A percentile compares a stretch with the other conserved stretches of the same genome.
Evolutionary conservation across 1,140 invertebrate genomes (phyloP).

Genomic region (Hetaerina americana): DNA sequence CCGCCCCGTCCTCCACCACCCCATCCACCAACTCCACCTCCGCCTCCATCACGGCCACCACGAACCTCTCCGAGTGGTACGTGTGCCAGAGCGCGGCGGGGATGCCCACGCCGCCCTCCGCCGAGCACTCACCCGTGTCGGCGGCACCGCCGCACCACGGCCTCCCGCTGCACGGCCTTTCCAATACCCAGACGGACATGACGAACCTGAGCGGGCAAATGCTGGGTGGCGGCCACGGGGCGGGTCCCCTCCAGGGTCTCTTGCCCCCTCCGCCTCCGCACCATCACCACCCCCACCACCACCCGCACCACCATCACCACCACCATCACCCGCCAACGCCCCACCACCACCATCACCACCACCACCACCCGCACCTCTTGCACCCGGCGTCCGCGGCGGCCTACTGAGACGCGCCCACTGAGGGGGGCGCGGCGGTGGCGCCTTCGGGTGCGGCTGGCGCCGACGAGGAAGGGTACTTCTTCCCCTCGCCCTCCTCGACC

Average conservation of each 20-base stretch:
- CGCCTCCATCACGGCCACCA: constrained; percentile 19
- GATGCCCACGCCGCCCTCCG: constrained; percentile 36
- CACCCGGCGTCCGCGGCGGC: constrained; percentile 32
- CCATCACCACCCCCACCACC: constrained; percentile 34
- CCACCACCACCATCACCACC: constrained; percentile 14
- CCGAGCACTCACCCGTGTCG: constrained; percentile 41
- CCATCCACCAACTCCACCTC: constrained; percentile 17
- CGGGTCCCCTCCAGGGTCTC: not conserved
- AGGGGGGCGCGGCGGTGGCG: constrained; percentile 25
- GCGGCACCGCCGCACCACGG: constrained; percentile 33
- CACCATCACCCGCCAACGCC: constrained; percentile 34
- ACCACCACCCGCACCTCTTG: not conserved
- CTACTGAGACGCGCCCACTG: constrained; percentile 27
- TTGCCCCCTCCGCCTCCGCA: not conserved
- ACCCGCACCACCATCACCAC: constrained; percentile 21
- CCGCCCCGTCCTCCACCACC: constrained; percentile 9
- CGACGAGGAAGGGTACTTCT: not conserved
- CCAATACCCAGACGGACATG: constrained; percentile 33
- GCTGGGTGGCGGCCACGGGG: not conserved
- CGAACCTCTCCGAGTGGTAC: constrained; percentile 48
- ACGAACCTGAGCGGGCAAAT: not conserved
- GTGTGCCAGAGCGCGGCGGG: constrained; percentile 39
- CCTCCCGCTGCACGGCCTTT: constrained; percentile 22
- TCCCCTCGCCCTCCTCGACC: not conserved
- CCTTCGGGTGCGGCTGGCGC: constrained; percentile 26